Evolutionary conservation across 30 jellyfish, hydroid and myxozoan species (phyloP), one percentile per base, ranked within the genome.

Genomic region (Pseudorhiza aurosa): DNA sequence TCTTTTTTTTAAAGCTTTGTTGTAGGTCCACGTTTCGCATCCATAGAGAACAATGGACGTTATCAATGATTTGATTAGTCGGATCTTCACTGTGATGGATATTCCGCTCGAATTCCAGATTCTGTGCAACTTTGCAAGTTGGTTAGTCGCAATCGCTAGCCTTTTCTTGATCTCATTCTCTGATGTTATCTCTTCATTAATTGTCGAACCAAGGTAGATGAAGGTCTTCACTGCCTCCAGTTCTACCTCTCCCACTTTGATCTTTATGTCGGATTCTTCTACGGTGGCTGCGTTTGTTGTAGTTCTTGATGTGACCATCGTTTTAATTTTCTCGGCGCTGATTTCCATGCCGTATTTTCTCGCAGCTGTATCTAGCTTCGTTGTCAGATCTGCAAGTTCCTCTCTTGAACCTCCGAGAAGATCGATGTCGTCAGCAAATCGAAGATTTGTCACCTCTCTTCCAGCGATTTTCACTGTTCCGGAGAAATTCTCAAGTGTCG

Each of bases 391-490:
- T 19, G 65, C 67, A 65, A 75, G 88, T 37, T 75, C 79, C 75
- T 58, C 68, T 49, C 40, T 58, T 12, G 65, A 25, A 10, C 88
- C 81, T 12, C 68, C 79, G 22, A 75, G 31, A 27, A 56, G 51
- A 46, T 75, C 88, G 21, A 75, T 58, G 67, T 75, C 88, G 39
- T 58, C 88, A 5, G 88, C 82, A 56, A 75, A 75, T 26, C 88
- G 37, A 27, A 56, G 79, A 33, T 72, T 72, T 17, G 86, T 47
- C 30, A 72, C 51, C 75, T 37, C 25, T 72, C 86, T 72, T 42
- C 84, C 84, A 46, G 58, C 21, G 46, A 72, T 35, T 42, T 36
- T 72, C 10, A 72, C 58, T 47, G 79, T 53, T 75, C 88, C 88
- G 19, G 47, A 26, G 68, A 14, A 58, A 26, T 75, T 36, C 22